A percentile compares a stretch with the other conserved stretches of the same genome.
Conservation (phyloP, 1,140 invertebrate genomes). For the Cylas formicarius region DNA sequence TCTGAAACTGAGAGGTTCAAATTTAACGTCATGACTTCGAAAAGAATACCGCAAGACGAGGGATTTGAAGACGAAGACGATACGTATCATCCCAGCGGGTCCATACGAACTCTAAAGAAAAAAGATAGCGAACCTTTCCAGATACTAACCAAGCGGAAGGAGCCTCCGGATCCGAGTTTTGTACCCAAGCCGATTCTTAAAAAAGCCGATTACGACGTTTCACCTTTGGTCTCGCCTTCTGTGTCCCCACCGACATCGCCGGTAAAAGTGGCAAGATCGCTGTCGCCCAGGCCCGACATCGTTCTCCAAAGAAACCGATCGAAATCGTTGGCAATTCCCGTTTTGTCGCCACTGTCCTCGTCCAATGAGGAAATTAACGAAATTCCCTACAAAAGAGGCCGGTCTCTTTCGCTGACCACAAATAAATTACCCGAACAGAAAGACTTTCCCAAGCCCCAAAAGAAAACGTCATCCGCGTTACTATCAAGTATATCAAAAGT, state of each 20-base stretch:
- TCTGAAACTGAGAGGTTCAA: constrained; percentile 18
- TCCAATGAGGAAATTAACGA: constrained; percentile 13
- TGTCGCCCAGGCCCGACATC: constrained; percentile 22
- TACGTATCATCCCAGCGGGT: constrained; percentile 58
- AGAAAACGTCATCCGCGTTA: constrained; percentile 7
- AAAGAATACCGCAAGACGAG: constrained; percentile 35
- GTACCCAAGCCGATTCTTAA: constrained; percentile 70
- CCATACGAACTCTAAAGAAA: constrained; percentile 32
- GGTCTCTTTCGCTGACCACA: constrained; percentile 25
- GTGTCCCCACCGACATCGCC: constrained; percentile 18
- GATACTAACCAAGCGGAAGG: constrained; percentile 49
- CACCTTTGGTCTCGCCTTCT: constrained; percentile 7
- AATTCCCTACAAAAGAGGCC: constrained; percentile 8
- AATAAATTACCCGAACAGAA: constrained; percentile 5
- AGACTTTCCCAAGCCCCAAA: constrained; percentile 6
- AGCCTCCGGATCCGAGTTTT: constrained; percentile 55
- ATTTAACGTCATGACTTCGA: constrained; percentile 11
- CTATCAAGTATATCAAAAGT: constrained; percentile 26
- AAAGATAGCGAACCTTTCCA: constrained; percentile 47
- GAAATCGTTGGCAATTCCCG: constrained; percentile 38
- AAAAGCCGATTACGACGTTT: constrained; percentile 36
- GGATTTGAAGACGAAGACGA: constrained; percentile 54
- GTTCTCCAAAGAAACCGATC: constrained; percentile 19
- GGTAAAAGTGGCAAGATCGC: constrained; percentile 39
- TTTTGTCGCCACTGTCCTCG: constrained; percentile 14